phyloP scores from a whole-genome alignment of 2,888 invertebrate genomes.

The Colletes collaris region DNA sequence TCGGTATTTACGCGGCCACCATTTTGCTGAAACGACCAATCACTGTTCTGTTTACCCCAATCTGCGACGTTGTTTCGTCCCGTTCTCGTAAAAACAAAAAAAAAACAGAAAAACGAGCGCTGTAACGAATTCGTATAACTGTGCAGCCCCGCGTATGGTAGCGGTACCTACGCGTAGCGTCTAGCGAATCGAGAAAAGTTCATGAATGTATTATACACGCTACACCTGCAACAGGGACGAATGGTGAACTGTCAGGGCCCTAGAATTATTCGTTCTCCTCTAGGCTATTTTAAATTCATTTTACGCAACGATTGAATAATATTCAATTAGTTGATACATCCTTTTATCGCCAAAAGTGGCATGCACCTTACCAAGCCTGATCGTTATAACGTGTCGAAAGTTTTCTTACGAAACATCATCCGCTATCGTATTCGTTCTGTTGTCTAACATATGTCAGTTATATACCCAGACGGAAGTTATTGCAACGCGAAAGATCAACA shows the following conservation, averaged over 20 bases:
- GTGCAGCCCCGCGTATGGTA: constrained; percentile 6
- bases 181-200: constrained; percentile 26
- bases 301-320: too few relatives aligned
- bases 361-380: too few relatives aligned
- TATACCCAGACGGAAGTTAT: constrained; percentile 8
- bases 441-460: constrained; percentile 6
- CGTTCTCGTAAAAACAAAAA: background rate
- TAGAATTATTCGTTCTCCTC: constrained; percentile 5
- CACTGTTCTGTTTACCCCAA: too few relatives aligned
- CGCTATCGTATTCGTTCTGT: background rate
- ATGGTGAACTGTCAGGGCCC: background rate
- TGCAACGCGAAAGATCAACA: constrained; percentile 4
- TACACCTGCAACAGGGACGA: constrained; percentile 15
- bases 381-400: too few relatives aligned
- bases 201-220: constrained; percentile 30
- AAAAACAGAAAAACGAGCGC: background rate
- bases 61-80: background rate
- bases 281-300: too few relatives aligned
- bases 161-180: constrained; percentile 9
- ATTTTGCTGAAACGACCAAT: too few relatives aligned
- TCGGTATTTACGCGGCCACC: too few relatives aligned
- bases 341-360: too few relatives aligned
- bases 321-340: too few relatives aligned
- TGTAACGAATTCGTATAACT: constrained; percentile 19
- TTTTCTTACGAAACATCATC: background rate